phyloP scores from a whole-genome alignment of 2,113 vertebrate genomes.

The Myrmecophaga tridactyla region DNA sequence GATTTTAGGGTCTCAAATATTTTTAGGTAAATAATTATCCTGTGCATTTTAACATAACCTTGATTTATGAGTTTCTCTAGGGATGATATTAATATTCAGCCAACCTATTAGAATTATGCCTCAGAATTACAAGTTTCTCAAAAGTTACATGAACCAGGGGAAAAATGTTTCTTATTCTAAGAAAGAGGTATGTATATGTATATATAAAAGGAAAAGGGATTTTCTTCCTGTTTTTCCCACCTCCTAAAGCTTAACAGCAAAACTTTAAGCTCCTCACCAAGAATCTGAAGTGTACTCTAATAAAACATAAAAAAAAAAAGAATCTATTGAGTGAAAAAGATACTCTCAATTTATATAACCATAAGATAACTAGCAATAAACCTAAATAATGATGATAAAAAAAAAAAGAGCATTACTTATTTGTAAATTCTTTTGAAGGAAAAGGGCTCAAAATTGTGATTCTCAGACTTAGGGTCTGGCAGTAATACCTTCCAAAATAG shows the following conservation, averaged over 20 bases:
- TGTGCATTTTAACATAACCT: neutral
- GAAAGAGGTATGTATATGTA: neutral
- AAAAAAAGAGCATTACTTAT: conserved; percentile 30
- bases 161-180: conserved; percentile 56
- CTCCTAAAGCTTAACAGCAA: conserved; percentile 47
- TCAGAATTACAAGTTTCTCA: conserved; percentile 36
- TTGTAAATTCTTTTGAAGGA: conserved; percentile 36
- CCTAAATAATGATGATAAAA: neutral
- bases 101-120: conserved; percentile 42
- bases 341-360: conserved; percentile 12
- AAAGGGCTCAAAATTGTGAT: conserved; percentile 50
- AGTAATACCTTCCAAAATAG: conserved; percentile 2
- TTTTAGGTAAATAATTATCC: conserved; percentile 10
- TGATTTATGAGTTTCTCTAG: conserved; percentile 40
- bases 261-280: conserved; percentile 40
- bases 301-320: conserved; percentile 35
- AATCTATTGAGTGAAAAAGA: neutral
- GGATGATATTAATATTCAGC: neutral
- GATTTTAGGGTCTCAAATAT: conserved; percentile 34
- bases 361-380: conserved; percentile 4
- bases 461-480: neutral
- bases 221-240: conserved; percentile 32
- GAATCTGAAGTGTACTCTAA: conserved; percentile 14
- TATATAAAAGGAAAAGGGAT: conserved; percentile 46
- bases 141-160: conserved; percentile 31